Base-by-base conservation (phyloP, 2,113 vertebrate species). In the Elgaria multicarinata region DNA sequence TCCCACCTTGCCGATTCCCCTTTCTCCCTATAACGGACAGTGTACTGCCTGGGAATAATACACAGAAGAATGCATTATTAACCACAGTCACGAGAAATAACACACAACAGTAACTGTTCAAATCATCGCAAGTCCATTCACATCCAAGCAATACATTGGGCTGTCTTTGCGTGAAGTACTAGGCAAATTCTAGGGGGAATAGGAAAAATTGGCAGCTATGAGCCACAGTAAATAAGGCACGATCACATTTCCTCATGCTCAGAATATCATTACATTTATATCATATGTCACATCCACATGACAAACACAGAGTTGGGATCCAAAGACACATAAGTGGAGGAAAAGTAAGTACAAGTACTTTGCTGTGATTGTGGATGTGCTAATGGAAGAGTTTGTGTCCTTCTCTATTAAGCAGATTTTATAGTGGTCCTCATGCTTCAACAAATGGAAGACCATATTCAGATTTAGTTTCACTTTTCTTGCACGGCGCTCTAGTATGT, bases 1-100 rank as follows among this genome's bases (percentile, higher is more conserved):
- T 99, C 99, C 99, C 99, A 99, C 77, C 98, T 97, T 1, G 99
- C 99, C 0, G 98, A 98, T 9, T 99, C 99, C 2, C 99, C 99
- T 93, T 99, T 99, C 89, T 99, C 99, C 75, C 99, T 97, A 93
- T 98, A 99, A 91, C 97, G 98, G 81, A 99, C 96, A 0, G 96
- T 98, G 90, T 99, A 99, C 44, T 98, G 98, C 93, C 99, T 99
- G 42, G 1, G 6, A 85, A 89, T 87, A 90, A 89, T 83, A 89
- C 81, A 91, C 90, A 22, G 46, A 93, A 67, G 20, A 7, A 3
- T 71, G 87, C 1, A 0, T 0, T n/a, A 1, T 31, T 81, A 87
- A 58, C 2, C 4, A 16, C 33, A 28, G 5, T 58, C 26, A 93
- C 58, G 16, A 91, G 81, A 75, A 7, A 0, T 12, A 22, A 71